Evolutionary conservation across 2,113 vertebrate genomes (phyloP).

Genomic region (Trogon surrucura): DNA sequence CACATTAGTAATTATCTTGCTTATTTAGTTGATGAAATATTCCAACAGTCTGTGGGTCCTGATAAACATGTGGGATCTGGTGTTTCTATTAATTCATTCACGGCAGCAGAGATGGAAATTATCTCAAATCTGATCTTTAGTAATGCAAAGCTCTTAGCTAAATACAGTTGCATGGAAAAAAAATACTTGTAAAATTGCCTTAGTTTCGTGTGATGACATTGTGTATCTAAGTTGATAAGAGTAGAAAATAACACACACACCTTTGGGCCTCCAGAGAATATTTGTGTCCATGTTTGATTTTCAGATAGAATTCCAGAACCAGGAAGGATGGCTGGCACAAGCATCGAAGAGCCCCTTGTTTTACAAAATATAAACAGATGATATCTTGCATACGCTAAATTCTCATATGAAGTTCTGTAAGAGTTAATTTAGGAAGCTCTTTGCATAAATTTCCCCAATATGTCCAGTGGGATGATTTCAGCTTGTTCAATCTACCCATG

Average conservation of each 20-base stretch:
- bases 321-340: not conserved
- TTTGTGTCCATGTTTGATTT: slow-evolving; percentile 28
- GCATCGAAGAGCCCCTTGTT: not conserved
- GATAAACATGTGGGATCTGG: not conserved
- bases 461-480: not conserved
- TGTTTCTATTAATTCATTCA: not conserved
- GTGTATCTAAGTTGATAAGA: not conserved
- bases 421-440: slow-evolving; percentile 1
- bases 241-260: not conserved
- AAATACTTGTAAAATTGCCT: not conserved
- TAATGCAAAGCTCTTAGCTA: not conserved
- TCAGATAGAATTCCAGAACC: slow-evolving; percentile 57
- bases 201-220: not conserved
- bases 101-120: not conserved
- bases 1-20: not conserved
- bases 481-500: not conserved
- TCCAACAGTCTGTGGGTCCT: not conserved
- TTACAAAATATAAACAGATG: slow-evolving; percentile 55
- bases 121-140: not conserved
- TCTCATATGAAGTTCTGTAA: not conserved
- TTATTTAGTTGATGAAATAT: not conserved
- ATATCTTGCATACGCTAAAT: not conserved
- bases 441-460: not conserved
- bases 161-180: not conserved
- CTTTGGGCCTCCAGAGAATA: not conserved